Conservation (phyloP, 30 jellyfish, hydroid and myxozoan species). For the Cassiopea andromeda region DNA sequence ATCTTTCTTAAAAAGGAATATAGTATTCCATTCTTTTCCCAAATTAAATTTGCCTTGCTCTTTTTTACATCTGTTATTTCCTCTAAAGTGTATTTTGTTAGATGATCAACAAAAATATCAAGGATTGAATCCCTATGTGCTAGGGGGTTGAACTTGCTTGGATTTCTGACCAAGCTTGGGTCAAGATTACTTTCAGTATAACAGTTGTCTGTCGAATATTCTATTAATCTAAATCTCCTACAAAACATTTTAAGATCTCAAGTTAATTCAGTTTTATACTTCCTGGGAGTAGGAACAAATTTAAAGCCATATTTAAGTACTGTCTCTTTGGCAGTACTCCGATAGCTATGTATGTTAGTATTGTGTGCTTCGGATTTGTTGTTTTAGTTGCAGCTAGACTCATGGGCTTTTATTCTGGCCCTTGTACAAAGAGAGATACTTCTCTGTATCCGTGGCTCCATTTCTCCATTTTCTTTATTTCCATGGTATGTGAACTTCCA, state of each 20-base stretch:
- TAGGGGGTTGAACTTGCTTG: not conserved
- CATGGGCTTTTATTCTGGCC: not conserved
- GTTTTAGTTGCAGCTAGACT: not conserved
- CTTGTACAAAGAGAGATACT: not conserved
- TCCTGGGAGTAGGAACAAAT: not conserved
- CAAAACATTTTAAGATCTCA: not conserved
- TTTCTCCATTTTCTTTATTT: not conserved
- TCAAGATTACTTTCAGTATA: not conserved
- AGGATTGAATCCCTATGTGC: not conserved
- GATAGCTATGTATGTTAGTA: not conserved
- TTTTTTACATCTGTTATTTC: not conserved
- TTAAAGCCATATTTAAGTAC: not conserved
- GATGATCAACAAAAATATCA: not conserved
- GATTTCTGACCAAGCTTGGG: not conserved
- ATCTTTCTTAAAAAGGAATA: not conserved
- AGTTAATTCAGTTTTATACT: not conserved
- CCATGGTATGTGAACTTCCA: not conserved
- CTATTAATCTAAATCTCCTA: not conserved
- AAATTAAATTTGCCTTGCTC: not conserved
- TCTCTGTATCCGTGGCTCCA: not conserved
- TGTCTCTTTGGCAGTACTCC: not conserved
- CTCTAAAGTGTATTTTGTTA: not conserved
- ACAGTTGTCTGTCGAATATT: not conserved
- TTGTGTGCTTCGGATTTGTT: not conserved
- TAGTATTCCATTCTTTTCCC: not conserved